Evolutionary conservation across 2,113 vertebrate genomes (phyloP).

Genomic region (Corydoras sp.): DNA sequence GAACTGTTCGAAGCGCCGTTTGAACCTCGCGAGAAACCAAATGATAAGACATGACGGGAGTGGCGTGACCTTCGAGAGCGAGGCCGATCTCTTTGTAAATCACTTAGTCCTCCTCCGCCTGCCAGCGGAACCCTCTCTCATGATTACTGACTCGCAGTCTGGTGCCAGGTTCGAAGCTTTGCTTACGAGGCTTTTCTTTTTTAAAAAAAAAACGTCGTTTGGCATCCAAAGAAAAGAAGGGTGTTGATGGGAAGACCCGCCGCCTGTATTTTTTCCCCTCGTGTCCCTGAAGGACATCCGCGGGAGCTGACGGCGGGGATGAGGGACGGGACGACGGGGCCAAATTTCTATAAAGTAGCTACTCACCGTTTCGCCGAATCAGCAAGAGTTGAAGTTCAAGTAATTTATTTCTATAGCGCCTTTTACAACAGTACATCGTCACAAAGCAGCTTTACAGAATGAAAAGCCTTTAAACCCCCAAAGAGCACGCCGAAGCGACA

Average conservation of each 20-base stretch:
- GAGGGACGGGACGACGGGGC: conserved; percentile 9
- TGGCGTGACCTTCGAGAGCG: not conserved
- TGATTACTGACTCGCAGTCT: too few species aligned
- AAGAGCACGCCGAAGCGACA: too few species aligned
- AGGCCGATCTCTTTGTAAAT: not conserved
- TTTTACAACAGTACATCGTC: too few species aligned
- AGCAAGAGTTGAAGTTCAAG: too few species aligned
- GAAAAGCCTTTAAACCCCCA: too few species aligned
- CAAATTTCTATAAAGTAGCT: conserved; percentile 6
- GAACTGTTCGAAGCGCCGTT: not conserved
- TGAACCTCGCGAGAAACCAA: not conserved
- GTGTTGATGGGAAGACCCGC: too few species aligned
- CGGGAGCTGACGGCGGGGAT: not conserved
- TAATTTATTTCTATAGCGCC: too few species aligned
- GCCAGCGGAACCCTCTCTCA: not conserved
- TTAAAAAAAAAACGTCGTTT: not conserved
- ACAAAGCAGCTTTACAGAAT: too few species aligned
- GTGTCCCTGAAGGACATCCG: conserved; percentile 13
- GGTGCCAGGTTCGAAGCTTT: too few species aligned
- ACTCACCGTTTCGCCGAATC: conserved; percentile 14
- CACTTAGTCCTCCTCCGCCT: conserved; percentile 15
- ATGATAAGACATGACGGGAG: conserved; percentile 1
- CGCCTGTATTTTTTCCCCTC: not conserved
- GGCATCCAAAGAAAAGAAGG: not conserved
- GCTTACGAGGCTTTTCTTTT: too few species aligned